phyloP scores from a whole-genome alignment of 2,888 invertebrate species.

The Orchestes rusci region DNA sequence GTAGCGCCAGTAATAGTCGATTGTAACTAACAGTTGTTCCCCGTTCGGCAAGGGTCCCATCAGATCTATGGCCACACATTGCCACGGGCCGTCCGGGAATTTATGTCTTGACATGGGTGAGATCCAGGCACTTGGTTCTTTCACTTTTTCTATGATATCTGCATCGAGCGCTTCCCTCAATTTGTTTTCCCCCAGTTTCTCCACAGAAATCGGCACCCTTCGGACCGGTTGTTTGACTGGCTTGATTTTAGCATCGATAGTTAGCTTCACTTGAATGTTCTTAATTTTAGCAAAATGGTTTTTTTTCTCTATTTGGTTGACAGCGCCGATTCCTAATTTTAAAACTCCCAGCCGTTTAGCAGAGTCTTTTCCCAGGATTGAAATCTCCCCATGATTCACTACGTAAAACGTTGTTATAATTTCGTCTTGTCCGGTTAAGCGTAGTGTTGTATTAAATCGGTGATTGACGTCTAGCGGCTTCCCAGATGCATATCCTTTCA shows the following conservation, averaged over 20 bases:
- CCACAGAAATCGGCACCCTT: conserved; percentile 22
- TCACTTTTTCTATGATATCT: conserved; percentile 36
- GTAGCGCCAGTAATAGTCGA: background rate
- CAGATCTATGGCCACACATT: background rate
- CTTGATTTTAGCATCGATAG: conserved; percentile 21
- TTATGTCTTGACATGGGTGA: conserved; percentile 26
- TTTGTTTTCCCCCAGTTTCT: conserved; percentile 23
- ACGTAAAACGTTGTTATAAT: background rate
- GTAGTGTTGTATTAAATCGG: background rate
- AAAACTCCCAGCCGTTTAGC: conserved; percentile 26
- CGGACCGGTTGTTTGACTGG: conserved; percentile 23
- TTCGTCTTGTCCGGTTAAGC: background rate
- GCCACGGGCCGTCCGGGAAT: conserved; percentile 7
- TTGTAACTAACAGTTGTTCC: background rate
- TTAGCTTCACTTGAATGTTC: conserved; percentile 18
- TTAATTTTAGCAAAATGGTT: conserved; percentile 26
- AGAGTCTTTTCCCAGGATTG: conserved; percentile 24
- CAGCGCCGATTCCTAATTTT: conserved; percentile 24
- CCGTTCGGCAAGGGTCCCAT: background rate
- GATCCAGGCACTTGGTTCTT: conserved; percentile 34
- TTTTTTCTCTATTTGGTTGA: conserved; percentile 12
- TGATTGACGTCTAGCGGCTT: background rate
- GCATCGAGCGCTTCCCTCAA: conserved; percentile 23
- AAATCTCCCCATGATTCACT: conserved; percentile 3
- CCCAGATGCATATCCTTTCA: background rate